Evolutionary conservation across 2,888 invertebrate species (phyloP).

Genomic region (Thereva nobilitata): DNA sequence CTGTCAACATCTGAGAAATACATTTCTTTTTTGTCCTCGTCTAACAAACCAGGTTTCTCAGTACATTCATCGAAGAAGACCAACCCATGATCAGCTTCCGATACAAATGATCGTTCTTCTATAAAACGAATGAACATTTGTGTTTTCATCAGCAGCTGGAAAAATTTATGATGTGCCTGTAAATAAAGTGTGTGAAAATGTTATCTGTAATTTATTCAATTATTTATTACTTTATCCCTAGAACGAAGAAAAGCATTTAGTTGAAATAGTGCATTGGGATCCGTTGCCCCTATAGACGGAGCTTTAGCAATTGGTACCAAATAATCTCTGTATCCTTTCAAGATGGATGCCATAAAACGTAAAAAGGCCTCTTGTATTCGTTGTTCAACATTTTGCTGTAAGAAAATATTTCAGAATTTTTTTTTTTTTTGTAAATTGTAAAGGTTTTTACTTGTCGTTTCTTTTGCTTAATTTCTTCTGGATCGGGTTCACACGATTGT

Average conservation of each 20-base stretch:
- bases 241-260: slow-evolving; percentile 86
- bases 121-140: slow-evolving; percentile 99
- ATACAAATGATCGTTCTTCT: slow-evolving; percentile 97
- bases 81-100: slow-evolving; percentile 94
- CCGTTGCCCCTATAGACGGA: slow-evolving; percentile 91
- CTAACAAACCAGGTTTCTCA: slow-evolving; percentile 69
- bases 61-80: slow-evolving; percentile 98
- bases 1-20: slow-evolving; percentile 81
- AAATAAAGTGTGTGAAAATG: slow-evolving; percentile 36
- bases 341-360: slow-evolving; percentile 88
- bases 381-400: slow-evolving; percentile 80
- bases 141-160: slow-evolving; percentile 84
- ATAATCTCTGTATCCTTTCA: slow-evolving; percentile 87
- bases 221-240: slow-evolving; percentile 73
- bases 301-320: slow-evolving; percentile 92
- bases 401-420: background rate
- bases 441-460: slow-evolving; percentile 65
- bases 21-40: slow-evolving; percentile 62
- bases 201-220: background rate
- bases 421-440: background rate
- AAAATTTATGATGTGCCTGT: slow-evolving; percentile 83
- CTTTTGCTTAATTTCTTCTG: slow-evolving; percentile 77
- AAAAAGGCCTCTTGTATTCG: slow-evolving; percentile 97
- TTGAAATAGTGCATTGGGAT: slow-evolving; percentile 93
- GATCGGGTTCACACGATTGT: slow-evolving; percentile 59